Evolutionary conservation across 2,113 vertebrate species (phyloP), one percentile per base, ranked within the genome.

Genomic region (Glaucidium brasilianum): DNA sequence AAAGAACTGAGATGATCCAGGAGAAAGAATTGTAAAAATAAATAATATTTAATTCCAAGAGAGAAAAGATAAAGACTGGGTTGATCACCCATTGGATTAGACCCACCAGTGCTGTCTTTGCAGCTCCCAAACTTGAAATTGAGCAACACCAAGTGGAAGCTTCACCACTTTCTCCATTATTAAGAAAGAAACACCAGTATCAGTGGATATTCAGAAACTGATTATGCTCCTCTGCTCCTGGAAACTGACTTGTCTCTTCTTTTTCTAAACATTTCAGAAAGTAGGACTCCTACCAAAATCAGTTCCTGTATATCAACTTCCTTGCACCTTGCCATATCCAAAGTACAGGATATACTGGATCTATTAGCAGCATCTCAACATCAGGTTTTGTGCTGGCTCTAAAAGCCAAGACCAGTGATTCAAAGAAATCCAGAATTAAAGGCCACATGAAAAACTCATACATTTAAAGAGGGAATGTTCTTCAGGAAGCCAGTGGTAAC

Each of bases 371-470:
- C 39, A 29, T 76, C 27, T 45, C 27, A 68, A 50, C 32, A 78
- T 3, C 14, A 71, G 63, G 23, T 15, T 37, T 37, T 53, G 20
- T 59, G 10, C 21, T 55, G 15, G 32, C 10, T 74, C 34, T 56
- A 21, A 71, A 84, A 58, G 5, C 15, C 17, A 50, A 6, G 25
- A 25, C 12, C 55, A 66, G 4, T 12, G 11, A 47, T 37, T 73
- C 23, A 63, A 32, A 82, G 25, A 92, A 78, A 72, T 12, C 1
- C 10, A 76, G 37, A 72, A 80, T 53, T 52, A 76, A 72, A 90
- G 17, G 8, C 11, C 11, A 35, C 0, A 0, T 45, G 18, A 91
- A 90, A 90, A 75, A 17, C 15, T 78, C 10, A 11, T 0, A 0
- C 11, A 63, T 49, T 66, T 64, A 35, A 52, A 75, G 63, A 67